Evolutionary conservation across 2,113 vertebrate genomes (phyloP), one percentile per base, ranked within the genome.

Genomic region (Ia io): DNA sequence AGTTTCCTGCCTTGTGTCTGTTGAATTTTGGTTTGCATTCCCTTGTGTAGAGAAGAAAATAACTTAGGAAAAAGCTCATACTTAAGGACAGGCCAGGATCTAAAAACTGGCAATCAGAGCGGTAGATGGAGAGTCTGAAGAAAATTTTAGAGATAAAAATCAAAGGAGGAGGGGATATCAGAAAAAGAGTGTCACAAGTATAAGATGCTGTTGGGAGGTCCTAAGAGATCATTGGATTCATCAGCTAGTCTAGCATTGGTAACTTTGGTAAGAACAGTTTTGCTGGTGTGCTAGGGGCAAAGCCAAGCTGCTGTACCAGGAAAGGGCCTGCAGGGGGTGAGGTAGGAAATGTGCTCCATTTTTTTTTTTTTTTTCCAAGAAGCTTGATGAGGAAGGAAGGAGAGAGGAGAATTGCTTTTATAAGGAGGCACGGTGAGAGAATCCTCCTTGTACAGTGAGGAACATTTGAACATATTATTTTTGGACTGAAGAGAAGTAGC

Each of bases 391-490:
- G 65, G 30, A 86, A 80, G 35, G 83, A 76, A 83, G 13, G 44
- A 79, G 20, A 80, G n/a, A 40, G 10, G 59, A 63, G 28, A n/a
- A 1, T 9, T 74, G 56, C 44, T 79, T 71, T 89, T 40, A 10
- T 13, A 23, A 42, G 56, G 79, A 90, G 84, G 77, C 28, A 9
- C 8, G 14, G 53, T 70, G 76, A 85, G 32, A 92, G 67, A 90
- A 94, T 87, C 94, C 67, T 95, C 74, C 94, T 91, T 77, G 84
- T 91, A 63, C 0, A 17, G 65, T 0, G 0, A 94, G 73, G 32
- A 96, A 93, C 37, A n/a, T 74, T 96, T 80, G 77, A 85, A 32
- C 2, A 0, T 85, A 83, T 73, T 94, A 96, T 93, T 96, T 96
- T 95, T 84, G 96, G 92, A 74, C 42, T 30, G 87, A 94, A 92